Evolutionary conservation across 1,140 invertebrate genomes (phyloP).

Genomic region (Ericerus pela): DNA sequence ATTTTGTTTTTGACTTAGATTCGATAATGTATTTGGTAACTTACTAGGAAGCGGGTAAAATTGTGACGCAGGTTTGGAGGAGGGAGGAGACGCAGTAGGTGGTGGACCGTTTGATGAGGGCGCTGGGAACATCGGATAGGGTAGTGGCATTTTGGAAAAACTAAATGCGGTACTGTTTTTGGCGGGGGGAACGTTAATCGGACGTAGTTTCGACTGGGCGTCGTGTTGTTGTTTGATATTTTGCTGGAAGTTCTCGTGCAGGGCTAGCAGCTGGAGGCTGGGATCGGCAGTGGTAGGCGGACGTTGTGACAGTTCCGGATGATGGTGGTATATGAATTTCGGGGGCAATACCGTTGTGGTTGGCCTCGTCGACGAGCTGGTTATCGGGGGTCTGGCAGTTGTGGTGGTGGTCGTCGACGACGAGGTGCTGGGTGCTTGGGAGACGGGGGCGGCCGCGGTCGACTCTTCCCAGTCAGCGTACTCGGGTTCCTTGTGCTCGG

Average conservation of each 20-base stretch:
- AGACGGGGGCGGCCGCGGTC: slow-evolving; percentile 23
- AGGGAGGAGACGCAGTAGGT: not conserved
- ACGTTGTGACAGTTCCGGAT: slow-evolving; percentile 17
- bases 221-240: slow-evolving; percentile 21
- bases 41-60: not conserved
- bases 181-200: not conserved
- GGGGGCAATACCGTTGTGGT: slow-evolving; percentile 28
- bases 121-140: not conserved
- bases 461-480: slow-evolving; percentile 19
- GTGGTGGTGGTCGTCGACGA: slow-evolving; percentile 25
- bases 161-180: too few relatives aligned
- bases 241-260: slow-evolving; percentile 26
- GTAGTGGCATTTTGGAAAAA: not conserved
- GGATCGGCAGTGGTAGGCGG: slow-evolving; percentile 22
- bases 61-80: not conserved
- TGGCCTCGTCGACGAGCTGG: slow-evolving; percentile 19
- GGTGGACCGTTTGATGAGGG: not conserved
- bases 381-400: slow-evolving; percentile 26
- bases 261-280: slow-evolving; percentile 23
- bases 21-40: slow-evolving; percentile 1
- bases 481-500: slow-evolving; percentile 16
- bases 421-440: too few relatives aligned
- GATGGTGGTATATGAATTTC: not conserved
- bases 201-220: not conserved
- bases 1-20: slow-evolving; percentile 2